Conservation (phyloP, 2,113 vertebrate genomes). For the Antennarius striatus region DNA sequence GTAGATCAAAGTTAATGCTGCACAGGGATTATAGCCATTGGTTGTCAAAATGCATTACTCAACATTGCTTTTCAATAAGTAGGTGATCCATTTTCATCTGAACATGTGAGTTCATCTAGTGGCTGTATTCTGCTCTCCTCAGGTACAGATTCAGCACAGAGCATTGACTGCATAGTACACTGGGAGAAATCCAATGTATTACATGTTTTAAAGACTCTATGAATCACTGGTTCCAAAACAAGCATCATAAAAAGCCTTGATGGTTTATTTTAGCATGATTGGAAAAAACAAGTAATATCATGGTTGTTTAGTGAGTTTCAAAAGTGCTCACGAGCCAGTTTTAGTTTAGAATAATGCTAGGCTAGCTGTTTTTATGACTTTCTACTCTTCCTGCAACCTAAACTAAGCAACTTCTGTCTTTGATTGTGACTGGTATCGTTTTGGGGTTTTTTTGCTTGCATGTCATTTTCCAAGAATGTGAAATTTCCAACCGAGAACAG, state of each 20-base stretch:
- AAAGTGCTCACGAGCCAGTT: too few relatives aligned
- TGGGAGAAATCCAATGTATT: not conserved
- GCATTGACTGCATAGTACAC: not conserved
- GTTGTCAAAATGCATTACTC: not conserved
- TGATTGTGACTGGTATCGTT: too few relatives aligned
- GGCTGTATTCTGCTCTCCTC: not conserved
- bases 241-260: not conserved
- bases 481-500: too few relatives aligned
- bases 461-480: too few relatives aligned
- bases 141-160: not conserved
- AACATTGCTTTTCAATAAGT: slow-evolving; percentile 2
- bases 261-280: too few relatives aligned
- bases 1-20: not conserved
- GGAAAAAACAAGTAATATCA: too few relatives aligned
- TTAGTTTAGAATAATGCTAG: not conserved
- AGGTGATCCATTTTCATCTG: not conserved
- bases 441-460: too few relatives aligned
- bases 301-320: too few relatives aligned
- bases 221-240: not conserved
- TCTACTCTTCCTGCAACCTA: not conserved
- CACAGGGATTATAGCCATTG: not conserved
- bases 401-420: too few relatives aligned
- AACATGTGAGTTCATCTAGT: not conserved
- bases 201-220: not conserved
- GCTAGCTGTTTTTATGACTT: not conserved